A percentile compares a stretch with the other conserved stretches of the same genome.
Evolutionary conservation across 2,888 invertebrate genomes (phyloP).

Genomic region (Deilephila elpenor): DNA sequence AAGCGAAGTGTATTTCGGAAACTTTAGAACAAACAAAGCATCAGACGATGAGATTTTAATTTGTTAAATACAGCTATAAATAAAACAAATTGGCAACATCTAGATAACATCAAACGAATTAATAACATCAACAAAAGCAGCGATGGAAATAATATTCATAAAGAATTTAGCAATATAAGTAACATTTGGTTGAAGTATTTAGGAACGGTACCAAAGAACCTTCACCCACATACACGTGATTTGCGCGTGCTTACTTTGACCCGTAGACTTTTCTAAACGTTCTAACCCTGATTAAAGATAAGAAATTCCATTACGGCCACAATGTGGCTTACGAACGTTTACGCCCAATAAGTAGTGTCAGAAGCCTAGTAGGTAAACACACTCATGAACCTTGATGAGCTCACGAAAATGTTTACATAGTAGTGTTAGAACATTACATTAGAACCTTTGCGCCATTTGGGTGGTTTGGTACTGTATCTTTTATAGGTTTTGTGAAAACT

Average conservation of each 20-base stretch:
- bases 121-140: not conserved
- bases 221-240: constrained; percentile 7
- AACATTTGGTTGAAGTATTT: not conserved
- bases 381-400: not conserved
- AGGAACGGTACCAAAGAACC: not conserved
- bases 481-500: too few relatives aligned
- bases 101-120: too few relatives aligned
- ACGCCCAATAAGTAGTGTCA: not conserved
- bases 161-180: not conserved
- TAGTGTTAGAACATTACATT: too few relatives aligned
- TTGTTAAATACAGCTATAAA: too few relatives aligned
- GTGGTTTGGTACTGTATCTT: too few relatives aligned
- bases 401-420: not conserved
- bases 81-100: too few relatives aligned
- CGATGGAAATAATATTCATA: not conserved
- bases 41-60: too few relatives aligned
- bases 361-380: not conserved
- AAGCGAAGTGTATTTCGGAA: too few relatives aligned
- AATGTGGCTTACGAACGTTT: not conserved
- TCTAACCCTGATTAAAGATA: constrained; percentile 16
- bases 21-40: too few relatives aligned
- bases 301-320: constrained; percentile 8
- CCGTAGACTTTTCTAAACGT: constrained; percentile 2
- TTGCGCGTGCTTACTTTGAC: not conserved
- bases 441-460: too few relatives aligned